Evolutionary conservation across 2,888 invertebrate genomes (phyloP), one percentile per base, ranked within the genome.

Genomic region (Sphaerolaimus hirsutus): DNA sequence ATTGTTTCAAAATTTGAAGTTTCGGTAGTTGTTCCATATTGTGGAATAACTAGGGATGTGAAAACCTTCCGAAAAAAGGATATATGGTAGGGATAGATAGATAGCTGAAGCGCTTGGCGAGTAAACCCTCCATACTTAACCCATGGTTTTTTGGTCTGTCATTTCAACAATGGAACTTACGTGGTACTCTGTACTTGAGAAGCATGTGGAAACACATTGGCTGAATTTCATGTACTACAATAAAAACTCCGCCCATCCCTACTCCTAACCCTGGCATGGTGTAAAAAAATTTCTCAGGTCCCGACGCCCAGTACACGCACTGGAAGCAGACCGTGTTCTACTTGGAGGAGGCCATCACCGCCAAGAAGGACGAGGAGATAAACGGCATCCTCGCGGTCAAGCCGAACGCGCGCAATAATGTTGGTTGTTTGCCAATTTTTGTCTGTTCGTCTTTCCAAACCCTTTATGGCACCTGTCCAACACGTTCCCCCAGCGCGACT

Each of bases 321-420:
- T 99, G 97, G 97, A 99, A 99, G 67, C 89, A 91, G 67, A 82
- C 81, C 7, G 93, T 99, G 44, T 97, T 99, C 71, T 97, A 97
- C 66, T 78, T 93, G 58, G 81, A 87, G 62, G 87, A 93, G 58
- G 86, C 84, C 61, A 76, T 97, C 72, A 97, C 97, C 2, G 86
- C 84, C 32, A 91, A 91, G 65, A 83, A 84, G 60, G 68, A 68
- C 46, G 97, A 99, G 65, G 86, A 86, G 65, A 77, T 97, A 49
- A 76, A 74, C 45, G 97, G 97, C 25, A 75, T 76, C 7, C 87
- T 97, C 66, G 75, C 77, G 45, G 82, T 93, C 79, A 80, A 79
- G 56, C 93, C 91, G 41, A 99, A 99, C 69, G 79, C 79, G 49
- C 75, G 86, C 50, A 99, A 99, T 69, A 84, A 82, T 49, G 69